Conservation (phyloP, 2,888 invertebrate species). For the Xestia ashworthii region DNA sequence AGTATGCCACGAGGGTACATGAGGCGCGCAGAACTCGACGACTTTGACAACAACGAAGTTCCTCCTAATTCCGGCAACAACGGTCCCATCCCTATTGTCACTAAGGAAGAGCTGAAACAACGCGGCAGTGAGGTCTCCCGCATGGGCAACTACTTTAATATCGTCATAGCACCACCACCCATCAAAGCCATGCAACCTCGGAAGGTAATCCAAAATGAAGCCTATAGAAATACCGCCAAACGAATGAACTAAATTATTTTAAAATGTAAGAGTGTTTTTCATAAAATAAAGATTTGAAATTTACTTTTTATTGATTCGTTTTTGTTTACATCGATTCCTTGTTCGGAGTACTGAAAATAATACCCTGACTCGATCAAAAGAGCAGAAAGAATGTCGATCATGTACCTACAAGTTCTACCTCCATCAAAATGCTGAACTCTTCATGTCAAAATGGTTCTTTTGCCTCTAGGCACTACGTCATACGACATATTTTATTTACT, state of each 20-base stretch:
- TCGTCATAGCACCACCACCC: slow-evolving; percentile 87
- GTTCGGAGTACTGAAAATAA: not conserved
- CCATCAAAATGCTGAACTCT: not conserved
- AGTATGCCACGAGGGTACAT: slow-evolving; percentile 68
- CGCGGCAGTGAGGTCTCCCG: slow-evolving; percentile 81
- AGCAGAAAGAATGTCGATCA: slow-evolving; percentile 4
- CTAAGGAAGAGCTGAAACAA: slow-evolving; percentile 68
- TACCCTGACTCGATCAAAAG: not conserved
- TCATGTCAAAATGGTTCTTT: slow-evolving; percentile 1
- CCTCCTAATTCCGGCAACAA: slow-evolving; percentile 45
- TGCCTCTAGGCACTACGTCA: not conserved
- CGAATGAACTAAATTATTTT: slow-evolving; percentile 62
- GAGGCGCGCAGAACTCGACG: slow-evolving; percentile 72
- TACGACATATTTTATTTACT: not conserved
- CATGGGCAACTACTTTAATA: slow-evolving; percentile 89
- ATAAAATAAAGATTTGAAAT: slow-evolving; percentile 39
- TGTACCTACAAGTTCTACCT: not conserved
- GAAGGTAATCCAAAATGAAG: slow-evolving; percentile 78
- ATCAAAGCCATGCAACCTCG: slow-evolving; percentile 85
- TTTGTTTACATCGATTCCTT: slow-evolving; percentile 8
- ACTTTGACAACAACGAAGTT: slow-evolving; percentile 70
- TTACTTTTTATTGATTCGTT: slow-evolving; percentile 17
- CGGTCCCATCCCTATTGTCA: slow-evolving; percentile 44
- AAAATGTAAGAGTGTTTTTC: slow-evolving; percentile 12
- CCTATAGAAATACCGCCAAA: slow-evolving; percentile 72